Conservation (phyloP, 2,888 invertebrate genomes). For the Synergus itoensis region DNA sequence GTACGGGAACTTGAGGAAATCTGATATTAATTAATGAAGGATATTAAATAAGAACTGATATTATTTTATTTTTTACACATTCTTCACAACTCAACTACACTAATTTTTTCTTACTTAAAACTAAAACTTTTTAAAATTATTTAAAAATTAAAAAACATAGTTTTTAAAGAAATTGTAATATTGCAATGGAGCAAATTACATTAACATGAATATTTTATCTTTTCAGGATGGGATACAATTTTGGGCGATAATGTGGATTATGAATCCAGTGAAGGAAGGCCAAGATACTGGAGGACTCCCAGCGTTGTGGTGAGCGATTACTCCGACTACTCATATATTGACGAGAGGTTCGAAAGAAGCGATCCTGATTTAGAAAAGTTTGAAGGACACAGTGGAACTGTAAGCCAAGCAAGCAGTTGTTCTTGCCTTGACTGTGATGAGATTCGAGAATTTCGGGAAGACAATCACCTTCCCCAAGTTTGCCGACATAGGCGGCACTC, state of each 20-base stretch:
- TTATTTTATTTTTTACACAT: too few species aligned
- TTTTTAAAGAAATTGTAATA: too few species aligned
- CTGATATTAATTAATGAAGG: too few species aligned
- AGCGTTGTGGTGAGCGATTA: conserved; percentile 94
- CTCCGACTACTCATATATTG: conserved; percentile 83
- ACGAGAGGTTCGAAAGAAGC: conserved; percentile 71
- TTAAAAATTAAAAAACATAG: too few species aligned
- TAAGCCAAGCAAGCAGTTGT: conserved; percentile 73
- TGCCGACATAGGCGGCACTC: conserved; percentile 72
- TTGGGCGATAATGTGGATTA: conserved; percentile 65
- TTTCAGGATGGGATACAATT: conserved; percentile 69
- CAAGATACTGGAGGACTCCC: conserved; percentile 87
- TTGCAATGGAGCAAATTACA: too few species aligned
- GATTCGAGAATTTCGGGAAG: conserved; percentile 63
- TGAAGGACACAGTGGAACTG: conserved; percentile 65
- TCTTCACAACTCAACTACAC: too few species aligned
- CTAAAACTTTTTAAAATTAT: too few species aligned
- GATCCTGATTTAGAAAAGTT: conserved; percentile 72
- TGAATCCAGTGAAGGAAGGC: conserved; percentile 69
- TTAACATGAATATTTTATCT: background rate
- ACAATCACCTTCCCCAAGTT: conserved; percentile 63
- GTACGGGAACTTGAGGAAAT: too few species aligned
- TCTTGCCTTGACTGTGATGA: conserved; percentile 75
- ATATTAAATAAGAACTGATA: too few species aligned
- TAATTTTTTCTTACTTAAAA: too few species aligned